Conservation (phyloP, 2,113 vertebrate species). For the Lampris megalopsis region DNA sequence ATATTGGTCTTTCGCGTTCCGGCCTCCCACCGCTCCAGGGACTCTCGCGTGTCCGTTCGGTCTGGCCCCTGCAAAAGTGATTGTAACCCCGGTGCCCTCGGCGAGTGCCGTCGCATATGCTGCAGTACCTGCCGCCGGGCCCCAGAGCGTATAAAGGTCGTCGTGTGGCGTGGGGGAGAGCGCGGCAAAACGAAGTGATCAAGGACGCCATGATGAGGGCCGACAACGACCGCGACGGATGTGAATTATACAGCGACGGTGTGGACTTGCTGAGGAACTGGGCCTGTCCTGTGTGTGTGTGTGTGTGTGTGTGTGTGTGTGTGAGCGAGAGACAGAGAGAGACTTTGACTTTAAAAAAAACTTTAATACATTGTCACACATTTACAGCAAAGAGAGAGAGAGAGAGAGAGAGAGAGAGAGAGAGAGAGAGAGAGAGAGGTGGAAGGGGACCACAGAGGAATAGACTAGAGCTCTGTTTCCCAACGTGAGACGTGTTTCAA, state of each 20-base stretch:
- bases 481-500: slow-evolving; percentile 60
- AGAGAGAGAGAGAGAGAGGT: slow-evolving; percentile 43
- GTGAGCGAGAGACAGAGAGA: no score
- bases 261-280: no score
- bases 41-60: not conserved
- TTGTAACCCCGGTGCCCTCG: slow-evolving; percentile 41
- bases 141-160: slow-evolving; percentile 50
- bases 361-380: no score
- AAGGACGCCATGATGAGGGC: slow-evolving; percentile 26
- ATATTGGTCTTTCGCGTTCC: not conserved
- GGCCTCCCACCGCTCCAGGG: not conserved
- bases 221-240: slow-evolving; percentile 37
- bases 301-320: no score
- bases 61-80: not conserved
- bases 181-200: slow-evolving; percentile 42
- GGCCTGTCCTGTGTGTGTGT: no score
- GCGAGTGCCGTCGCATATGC: not conserved
- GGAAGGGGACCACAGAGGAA: slow-evolving; percentile 64
- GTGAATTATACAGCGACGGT: no score
- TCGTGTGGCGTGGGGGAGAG: slow-evolving; percentile 59
- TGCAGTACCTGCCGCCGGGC: slow-evolving; percentile 10
- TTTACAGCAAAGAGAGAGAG: slow-evolving; percentile 24
- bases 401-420: not conserved
- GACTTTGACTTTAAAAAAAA: no score
- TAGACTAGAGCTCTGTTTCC: slow-evolving; percentile 44